A percentile compares a stretch with the other conserved stretches of the same genome.
phyloP scores from a whole-genome alignment of 2,797 vertebrate genomes.

The Syngnathus rostellatus region DNA sequence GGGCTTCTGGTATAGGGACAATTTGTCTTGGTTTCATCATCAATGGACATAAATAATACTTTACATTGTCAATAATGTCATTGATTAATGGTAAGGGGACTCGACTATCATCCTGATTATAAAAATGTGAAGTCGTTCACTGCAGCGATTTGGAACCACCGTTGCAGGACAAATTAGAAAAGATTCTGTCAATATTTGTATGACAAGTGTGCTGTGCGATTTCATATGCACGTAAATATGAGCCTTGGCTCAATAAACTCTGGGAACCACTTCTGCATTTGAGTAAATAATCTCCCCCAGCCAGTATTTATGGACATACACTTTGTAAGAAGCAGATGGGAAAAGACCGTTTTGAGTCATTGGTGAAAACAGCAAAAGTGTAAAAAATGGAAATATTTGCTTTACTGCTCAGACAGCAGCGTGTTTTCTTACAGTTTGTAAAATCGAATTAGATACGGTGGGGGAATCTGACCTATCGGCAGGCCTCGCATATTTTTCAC shows the following conservation, averaged over 20 bases:
- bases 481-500: slow-evolving; percentile 68
- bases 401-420: slow-evolving; percentile 33
- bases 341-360: slow-evolving; percentile 1
- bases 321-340: not conserved
- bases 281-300: not conserved
- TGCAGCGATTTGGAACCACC: too few relatives aligned
- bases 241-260: not conserved
- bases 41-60: too few relatives aligned
- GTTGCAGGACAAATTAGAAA: too few relatives aligned
- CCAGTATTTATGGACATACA: not conserved
- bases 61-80: not conserved
- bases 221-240: not conserved
- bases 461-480: slow-evolving; percentile 72
- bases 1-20: too few relatives aligned
- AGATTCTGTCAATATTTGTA: not conserved
- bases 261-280: not conserved
- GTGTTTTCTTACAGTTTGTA: slow-evolving; percentile 77
- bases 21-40: too few relatives aligned
- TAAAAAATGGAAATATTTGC: slow-evolving; percentile 21
- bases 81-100: not conserved
- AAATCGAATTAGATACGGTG: slow-evolving; percentile 78
- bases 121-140: too few relatives aligned
- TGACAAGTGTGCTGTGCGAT: not conserved
- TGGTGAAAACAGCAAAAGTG: not conserved
- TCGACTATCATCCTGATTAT: too few relatives aligned